Evolutionary conservation across 2,113 vertebrate species (phyloP), one percentile per base, ranked within the genome.

Genomic region (Chaenocephalus aceratus): DNA sequence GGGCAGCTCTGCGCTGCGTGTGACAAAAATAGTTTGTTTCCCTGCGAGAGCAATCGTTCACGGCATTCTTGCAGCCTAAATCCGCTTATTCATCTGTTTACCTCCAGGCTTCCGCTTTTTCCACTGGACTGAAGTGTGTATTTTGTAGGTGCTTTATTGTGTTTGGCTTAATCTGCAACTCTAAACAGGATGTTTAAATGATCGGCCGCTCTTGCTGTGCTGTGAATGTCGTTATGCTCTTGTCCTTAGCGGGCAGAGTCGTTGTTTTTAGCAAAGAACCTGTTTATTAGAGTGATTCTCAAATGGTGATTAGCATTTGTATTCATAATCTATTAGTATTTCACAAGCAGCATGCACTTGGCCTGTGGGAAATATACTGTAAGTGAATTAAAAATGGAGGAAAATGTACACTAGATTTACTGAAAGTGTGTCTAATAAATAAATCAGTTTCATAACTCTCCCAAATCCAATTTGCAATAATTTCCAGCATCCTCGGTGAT

Each of bases 41-140:
- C 76, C 77, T 23, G 52, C 77, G 77, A 90, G 84, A 76, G 70
- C 80, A 84, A 87, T 89, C 75, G 86, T 84, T 92, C 83, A 89
- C 41, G 13, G 78, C 65, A 79, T 66, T 68, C 68, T 82, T 69
- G 75, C 72, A 72, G 77, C 72, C 66, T 69, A 83, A 91, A 92
- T 88, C 86, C 62, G 59, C 87, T 89, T 91, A 88, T 90, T 91
- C 81, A 78, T 87, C 76, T 80, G 77, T 91, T 90, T 87, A 92
- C 80, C 86, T 86, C 44, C 64, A 82, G 79, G 80, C 87, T 80
- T 63, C 84, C 83, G 77, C 87, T 76, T 80, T 83, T 86, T 62
- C 83, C 45, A 67, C 49, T 8, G 61, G 65, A 77, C 58, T 81
- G 12, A 75, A 60, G 12, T 54, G 56, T 53, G 16, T 26, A 7